These are phyloP conservation scores for Tanytarsus gracilentus DNA, from an alignment of 2,888 invertebrate species.

Conservation along the genomic window DNA sequence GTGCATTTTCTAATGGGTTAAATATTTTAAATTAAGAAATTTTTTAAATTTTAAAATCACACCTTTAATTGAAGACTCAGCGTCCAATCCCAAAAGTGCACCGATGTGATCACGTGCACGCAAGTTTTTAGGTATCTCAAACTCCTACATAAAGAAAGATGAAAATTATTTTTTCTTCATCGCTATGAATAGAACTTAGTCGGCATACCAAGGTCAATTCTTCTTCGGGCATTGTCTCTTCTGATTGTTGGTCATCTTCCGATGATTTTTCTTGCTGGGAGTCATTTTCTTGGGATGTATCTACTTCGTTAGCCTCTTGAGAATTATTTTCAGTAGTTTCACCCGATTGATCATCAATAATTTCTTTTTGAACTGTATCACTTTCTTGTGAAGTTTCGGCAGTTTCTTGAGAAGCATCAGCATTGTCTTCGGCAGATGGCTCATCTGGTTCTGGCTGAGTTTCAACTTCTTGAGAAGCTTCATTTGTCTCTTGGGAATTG, in stretches of 20 bases:
- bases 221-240: constrained; percentile 52
- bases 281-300: constrained; percentile 31
- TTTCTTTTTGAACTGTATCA: too few species aligned
- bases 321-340: constrained; percentile 32
- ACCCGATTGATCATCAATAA: constrained; percentile 30
- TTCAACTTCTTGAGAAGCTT: constrained; percentile 30
- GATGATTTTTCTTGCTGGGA: background rate
- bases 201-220: constrained; percentile 48
- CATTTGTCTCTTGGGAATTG: constrained; percentile 28
- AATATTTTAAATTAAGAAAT: background rate
- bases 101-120: constrained; percentile 72
- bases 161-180: background rate
- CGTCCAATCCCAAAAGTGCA: constrained; percentile 69
- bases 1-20: constrained; percentile 58
- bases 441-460: constrained; percentile 33
- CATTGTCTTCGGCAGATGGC: constrained; percentile 32
- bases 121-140: constrained; percentile 65
- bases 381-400: constrained; percentile 29
- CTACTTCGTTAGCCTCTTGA: constrained; percentile 32
- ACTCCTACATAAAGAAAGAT: constrained; percentile 45
- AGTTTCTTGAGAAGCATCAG: background rate
- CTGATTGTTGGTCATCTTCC: constrained; percentile 38
- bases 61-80: constrained; percentile 47
- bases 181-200: background rate
- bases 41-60: constrained; percentile 31